Evolutionary conservation across 2,113 vertebrate genomes (phyloP).

Genomic region (Neotoma lepida): DNA sequence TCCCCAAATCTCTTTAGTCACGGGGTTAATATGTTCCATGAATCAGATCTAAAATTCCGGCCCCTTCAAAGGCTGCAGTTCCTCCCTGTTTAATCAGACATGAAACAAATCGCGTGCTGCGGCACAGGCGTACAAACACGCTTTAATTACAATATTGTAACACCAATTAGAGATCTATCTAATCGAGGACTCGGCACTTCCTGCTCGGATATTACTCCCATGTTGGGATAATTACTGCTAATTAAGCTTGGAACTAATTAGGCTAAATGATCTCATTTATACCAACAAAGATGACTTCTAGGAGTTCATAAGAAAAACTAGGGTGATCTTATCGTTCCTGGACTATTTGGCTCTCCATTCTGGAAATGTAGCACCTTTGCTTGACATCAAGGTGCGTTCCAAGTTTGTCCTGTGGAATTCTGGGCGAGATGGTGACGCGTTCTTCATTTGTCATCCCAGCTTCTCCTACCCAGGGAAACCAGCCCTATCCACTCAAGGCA

Average conservation of each 20-base stretch:
- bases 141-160: constrained; percentile 94
- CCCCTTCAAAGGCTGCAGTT: constrained; percentile 86
- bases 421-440: constrained; percentile 34
- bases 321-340: constrained; percentile 84
- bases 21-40: constrained; percentile 76
- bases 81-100: constrained; percentile 91
- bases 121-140: constrained; percentile 88
- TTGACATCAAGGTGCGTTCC: constrained; percentile 4
- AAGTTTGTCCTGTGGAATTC: constrained; percentile 44
- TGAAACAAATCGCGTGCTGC: constrained; percentile 89
- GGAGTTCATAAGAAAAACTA: constrained; percentile 85
- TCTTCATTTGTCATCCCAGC: constrained; percentile 54
- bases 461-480: background rate
- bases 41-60: constrained; percentile 83
- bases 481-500: background rate
- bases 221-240: constrained; percentile 94
- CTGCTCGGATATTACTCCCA: constrained; percentile 92
- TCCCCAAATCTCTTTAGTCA: constrained; percentile 72
- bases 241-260: constrained; percentile 94
- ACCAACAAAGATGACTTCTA: constrained; percentile 91
- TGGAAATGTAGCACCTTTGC: constrained; percentile 67
- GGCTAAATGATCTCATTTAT: constrained; percentile 92
- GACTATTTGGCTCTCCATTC: constrained; percentile 78
- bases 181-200: constrained; percentile 90
- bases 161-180: constrained; percentile 93